Evolutionary conservation across 2,113 vertebrate genomes (phyloP), one percentile per base, ranked within the genome.

Genomic region (Merops nubicus): DNA sequence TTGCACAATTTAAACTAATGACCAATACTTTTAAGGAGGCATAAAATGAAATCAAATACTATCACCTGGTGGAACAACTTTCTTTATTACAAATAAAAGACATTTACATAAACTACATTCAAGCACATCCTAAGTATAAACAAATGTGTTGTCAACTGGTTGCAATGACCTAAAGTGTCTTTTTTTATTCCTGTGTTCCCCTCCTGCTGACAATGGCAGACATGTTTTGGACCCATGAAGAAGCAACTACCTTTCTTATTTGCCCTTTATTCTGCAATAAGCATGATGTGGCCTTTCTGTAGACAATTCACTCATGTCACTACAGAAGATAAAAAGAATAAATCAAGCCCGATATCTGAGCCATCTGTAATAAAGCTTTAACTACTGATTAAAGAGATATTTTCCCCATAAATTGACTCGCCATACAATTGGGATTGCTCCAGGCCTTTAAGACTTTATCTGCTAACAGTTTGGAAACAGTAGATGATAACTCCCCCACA

Each of bases 301-400:
- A 91, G 76, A 93, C 79, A 91, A 92, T 84, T 94, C 88, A 75
- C 73, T 93, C 91, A 64, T 84, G 78, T 92, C 90, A 82, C 84
- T 84, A 31, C 11, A 45, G 62, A 56, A 95, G 86, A 89, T 69
- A 91, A 3, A 86, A 90, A 92, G 88, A 93, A 88, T 96, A 91
- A 96, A 97, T 95, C 93, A 95, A 90, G 67, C 15, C 60, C 23
- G 62, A 21, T 88, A 88, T 93, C 94, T 81, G 50, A 95, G 56
- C 70, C 82, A 96, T 93, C 81, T 86, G 62, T 69, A 95, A 91
- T 88, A 80, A 94, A 88, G 67, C 67, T 96, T 91, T 96, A 92
- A 86, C 94, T 92, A 92, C 81, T 95, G 92, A 92, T 97, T 68
- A 77, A 63, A 81, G 92, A 95, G 86, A 91, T 92, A 87, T 88